Evolutionary conservation across 1,140 invertebrate species (phyloP).

Genomic region (Aphelenchoides fujianensis): DNA sequence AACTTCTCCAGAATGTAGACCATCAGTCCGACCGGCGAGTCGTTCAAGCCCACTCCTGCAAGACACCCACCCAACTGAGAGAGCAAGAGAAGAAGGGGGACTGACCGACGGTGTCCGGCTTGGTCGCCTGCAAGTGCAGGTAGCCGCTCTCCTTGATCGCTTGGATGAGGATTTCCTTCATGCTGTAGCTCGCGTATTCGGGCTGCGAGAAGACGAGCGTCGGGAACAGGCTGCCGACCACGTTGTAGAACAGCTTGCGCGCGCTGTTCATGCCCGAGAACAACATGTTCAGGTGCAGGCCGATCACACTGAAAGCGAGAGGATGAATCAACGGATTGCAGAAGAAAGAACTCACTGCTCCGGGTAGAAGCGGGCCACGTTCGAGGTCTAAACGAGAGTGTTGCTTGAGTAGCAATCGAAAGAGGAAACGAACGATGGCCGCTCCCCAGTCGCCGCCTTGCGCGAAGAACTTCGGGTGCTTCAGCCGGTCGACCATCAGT

Average conservation of each 20-base stretch:
- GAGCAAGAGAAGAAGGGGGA: too few relatives aligned
- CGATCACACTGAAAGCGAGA: constrained; percentile 63
- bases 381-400: too few relatives aligned
- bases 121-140: constrained; percentile 74
- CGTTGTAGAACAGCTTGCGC: constrained; percentile 64
- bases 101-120: constrained; percentile 76
- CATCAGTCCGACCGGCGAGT: constrained; percentile 72
- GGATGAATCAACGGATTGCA: too few relatives aligned
- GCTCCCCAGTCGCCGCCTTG: constrained; percentile 72
- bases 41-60: constrained; percentile 46
- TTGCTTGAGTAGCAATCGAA: too few relatives aligned
- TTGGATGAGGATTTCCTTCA: constrained; percentile 64
- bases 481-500: constrained; percentile 79
- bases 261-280: constrained; percentile 61
- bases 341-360: constrained; percentile 25
- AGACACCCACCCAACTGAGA: too few relatives aligned
- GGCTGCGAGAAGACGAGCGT: constrained; percentile 66
- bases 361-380: constrained; percentile 71
- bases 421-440: too few relatives aligned
- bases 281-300: constrained; percentile 72
- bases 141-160: constrained; percentile 75
- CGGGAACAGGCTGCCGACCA: constrained; percentile 65
- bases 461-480: constrained; percentile 73
- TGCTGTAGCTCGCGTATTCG: constrained; percentile 67
- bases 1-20: constrained; percentile 82